These are phyloP conservation scores for Xenopus petersii DNA, from an alignment of 2,797 vertebrate species.

Conservation along the genomic window DNA sequence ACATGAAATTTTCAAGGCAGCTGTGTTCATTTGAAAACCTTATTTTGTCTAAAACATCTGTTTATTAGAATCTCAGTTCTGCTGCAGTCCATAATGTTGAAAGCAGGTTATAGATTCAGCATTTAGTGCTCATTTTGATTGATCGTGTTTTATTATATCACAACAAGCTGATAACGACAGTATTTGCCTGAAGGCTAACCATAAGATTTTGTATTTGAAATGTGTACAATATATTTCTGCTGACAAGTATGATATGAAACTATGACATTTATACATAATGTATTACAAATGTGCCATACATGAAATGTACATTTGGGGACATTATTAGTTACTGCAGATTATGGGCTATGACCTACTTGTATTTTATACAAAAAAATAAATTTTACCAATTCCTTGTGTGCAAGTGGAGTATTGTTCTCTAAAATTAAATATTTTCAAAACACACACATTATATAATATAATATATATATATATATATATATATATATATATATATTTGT, in stretches of 20 bases:
- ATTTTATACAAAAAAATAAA: not conserved
- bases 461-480: too few relatives aligned
- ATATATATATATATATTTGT: not conserved
- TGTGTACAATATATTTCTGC: slow-evolving; percentile 5
- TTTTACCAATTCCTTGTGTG: not conserved
- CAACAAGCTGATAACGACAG: slow-evolving; percentile 28
- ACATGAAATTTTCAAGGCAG: slow-evolving; percentile 39
- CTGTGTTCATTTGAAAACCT: slow-evolving; percentile 46
- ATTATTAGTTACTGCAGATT: not conserved
- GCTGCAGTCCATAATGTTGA: slow-evolving; percentile 15
- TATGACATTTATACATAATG: slow-evolving; percentile 5
- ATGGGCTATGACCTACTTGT: not conserved
- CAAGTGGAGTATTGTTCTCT: not conserved
- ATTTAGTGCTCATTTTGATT: slow-evolving; percentile 34
- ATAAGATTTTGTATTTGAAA: slow-evolving; percentile 17
- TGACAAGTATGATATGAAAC: slow-evolving; percentile 1
- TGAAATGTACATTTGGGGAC: not conserved
- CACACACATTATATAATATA: too few relatives aligned
- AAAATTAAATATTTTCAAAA: not conserved
- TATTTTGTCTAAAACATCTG: slow-evolving; percentile 42
- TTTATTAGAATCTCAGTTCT: slow-evolving; percentile 34
- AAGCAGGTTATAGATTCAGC: slow-evolving; percentile 36
- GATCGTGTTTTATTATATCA: slow-evolving; percentile 26
- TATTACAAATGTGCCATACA: slow-evolving; percentile 7
- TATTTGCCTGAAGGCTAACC: slow-evolving; percentile 11